These are phyloP conservation scores for Hoplodrina ambigua DNA, from an alignment of 2,888 invertebrate genomes.

Conservation along the genomic window DNA sequence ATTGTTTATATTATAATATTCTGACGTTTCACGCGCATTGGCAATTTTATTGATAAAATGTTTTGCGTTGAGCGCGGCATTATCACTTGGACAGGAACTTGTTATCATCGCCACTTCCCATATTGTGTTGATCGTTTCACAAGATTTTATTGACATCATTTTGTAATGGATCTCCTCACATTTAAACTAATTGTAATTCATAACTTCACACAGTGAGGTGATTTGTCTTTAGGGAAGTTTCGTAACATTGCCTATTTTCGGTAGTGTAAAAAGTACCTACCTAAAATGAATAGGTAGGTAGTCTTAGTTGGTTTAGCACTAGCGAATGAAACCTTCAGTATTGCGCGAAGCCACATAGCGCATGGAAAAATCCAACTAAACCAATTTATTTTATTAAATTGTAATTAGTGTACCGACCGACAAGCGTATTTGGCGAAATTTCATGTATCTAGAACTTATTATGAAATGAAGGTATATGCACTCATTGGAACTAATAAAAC, in stretches of 20 bases:
- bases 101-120: conserved; percentile 72
- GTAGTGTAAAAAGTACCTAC: not conserved
- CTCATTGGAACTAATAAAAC: conserved; percentile 42
- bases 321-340: conserved; percentile 34
- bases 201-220: not conserved
- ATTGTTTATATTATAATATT: conserved; percentile 40
- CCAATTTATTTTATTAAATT: conserved; percentile 56
- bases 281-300: not conserved
- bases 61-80: conserved; percentile 63
- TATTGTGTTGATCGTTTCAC: conserved; percentile 49
- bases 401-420: conserved; percentile 30
- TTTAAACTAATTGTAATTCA: not conserved
- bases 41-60: conserved; percentile 63
- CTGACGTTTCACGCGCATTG: conserved; percentile 49
- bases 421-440: conserved; percentile 28
- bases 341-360: conserved; percentile 53
- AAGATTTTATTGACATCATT: conserved; percentile 38
- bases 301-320: conserved; percentile 13
- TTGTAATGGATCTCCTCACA: conserved; percentile 12
- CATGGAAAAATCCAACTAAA: conserved; percentile 61
- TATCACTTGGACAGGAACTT: conserved; percentile 74
- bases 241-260: not conserved
- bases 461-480: conserved; percentile 31
- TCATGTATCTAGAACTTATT: conserved; percentile 21
- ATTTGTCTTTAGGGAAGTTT: not conserved